phyloP scores from a whole-genome alignment of 2,888 invertebrate genomes.

The Tetropium fuscum region DNA sequence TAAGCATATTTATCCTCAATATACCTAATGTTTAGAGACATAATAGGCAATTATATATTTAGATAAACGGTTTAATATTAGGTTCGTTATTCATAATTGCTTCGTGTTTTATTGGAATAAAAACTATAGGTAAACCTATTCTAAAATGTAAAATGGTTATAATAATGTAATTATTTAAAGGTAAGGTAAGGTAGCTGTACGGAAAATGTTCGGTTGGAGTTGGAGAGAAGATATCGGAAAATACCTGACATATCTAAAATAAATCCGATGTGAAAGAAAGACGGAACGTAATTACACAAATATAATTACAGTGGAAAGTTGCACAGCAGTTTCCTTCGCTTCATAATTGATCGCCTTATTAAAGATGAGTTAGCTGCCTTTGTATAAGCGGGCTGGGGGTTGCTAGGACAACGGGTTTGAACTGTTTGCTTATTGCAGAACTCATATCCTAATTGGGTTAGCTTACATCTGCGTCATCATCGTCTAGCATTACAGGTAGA shows the following conservation, averaged over 20 bases:
- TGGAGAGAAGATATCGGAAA: constrained; percentile 21
- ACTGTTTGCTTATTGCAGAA: constrained; percentile 65
- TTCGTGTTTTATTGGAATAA: too few species aligned
- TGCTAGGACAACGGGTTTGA: constrained; percentile 60
- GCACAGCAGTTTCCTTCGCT: constrained; percentile 62
- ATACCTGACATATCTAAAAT: constrained; percentile 43
- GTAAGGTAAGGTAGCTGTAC: too few species aligned
- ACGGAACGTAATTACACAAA: constrained; percentile 63
- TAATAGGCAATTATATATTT: too few species aligned
- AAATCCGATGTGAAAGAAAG: constrained; percentile 50
- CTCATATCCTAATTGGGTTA: constrained; percentile 67
- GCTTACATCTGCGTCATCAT: constrained; percentile 61
- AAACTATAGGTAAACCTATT: too few species aligned
- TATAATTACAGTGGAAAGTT: constrained; percentile 64
- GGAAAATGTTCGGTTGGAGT: too few species aligned
- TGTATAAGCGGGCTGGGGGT: constrained; percentile 59
- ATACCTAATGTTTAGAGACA: too few species aligned
- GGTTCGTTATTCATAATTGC: too few species aligned
- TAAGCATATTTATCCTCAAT: too few species aligned
- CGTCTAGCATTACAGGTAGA: constrained; percentile 51
- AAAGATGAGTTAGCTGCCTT: constrained; percentile 66
- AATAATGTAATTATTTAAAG: too few species aligned
- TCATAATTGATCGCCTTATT: constrained; percentile 68
- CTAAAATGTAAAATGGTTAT: too few species aligned
- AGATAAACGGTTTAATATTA: too few species aligned